Conservation (phyloP, 1,140 invertebrate genomes). For the Andrena cerasifolii region DNA sequence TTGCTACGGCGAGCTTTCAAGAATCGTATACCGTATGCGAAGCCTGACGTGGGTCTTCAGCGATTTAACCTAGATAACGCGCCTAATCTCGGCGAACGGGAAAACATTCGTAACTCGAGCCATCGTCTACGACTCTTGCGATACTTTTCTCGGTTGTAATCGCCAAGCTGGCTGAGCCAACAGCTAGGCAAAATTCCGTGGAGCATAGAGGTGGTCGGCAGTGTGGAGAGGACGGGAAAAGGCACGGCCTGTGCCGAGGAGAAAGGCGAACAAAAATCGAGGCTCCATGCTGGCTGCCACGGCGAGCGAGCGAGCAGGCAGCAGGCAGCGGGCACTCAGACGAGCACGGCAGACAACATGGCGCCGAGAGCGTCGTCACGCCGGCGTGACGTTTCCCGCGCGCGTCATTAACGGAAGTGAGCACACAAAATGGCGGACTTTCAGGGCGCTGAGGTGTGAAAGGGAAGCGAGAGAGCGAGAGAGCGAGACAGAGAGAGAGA, state of each 20-base stretch:
- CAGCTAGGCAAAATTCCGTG: slow-evolving; percentile 30
- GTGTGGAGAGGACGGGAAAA: slow-evolving; percentile 50
- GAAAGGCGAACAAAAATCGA: slow-evolving; percentile 77
- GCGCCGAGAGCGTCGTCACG: slow-evolving; percentile 76
- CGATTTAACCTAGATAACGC: slow-evolving; percentile 57
- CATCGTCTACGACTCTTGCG: neutral
- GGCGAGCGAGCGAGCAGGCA: slow-evolving; percentile 52
- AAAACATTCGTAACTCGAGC: slow-evolving; percentile 34
- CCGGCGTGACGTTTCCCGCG: slow-evolving; percentile 78
- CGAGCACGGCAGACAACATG: slow-evolving; percentile 80
- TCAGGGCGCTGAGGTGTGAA: slow-evolving; percentile 77
- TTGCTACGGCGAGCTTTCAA: slow-evolving; percentile 55
- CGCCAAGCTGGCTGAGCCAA: neutral
- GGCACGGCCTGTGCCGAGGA: slow-evolving; percentile 46
- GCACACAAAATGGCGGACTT: slow-evolving; percentile 79
- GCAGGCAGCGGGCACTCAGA: slow-evolving; percentile 67
- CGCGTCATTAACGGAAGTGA: slow-evolving; percentile 80
- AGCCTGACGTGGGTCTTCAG: slow-evolving; percentile 52
- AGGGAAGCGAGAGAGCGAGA: slow-evolving; percentile 66
- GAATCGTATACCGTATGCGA: slow-evolving; percentile 54
- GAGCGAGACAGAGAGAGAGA: slow-evolving; percentile 30
- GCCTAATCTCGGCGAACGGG: slow-evolving; percentile 45
- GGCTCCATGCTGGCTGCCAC: slow-evolving; percentile 79
- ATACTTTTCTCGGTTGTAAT: neutral
- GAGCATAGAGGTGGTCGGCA: slow-evolving; percentile 10